Base-by-base conservation (phyloP, 2,888 invertebrate species). In the Agelastica alni region DNA sequence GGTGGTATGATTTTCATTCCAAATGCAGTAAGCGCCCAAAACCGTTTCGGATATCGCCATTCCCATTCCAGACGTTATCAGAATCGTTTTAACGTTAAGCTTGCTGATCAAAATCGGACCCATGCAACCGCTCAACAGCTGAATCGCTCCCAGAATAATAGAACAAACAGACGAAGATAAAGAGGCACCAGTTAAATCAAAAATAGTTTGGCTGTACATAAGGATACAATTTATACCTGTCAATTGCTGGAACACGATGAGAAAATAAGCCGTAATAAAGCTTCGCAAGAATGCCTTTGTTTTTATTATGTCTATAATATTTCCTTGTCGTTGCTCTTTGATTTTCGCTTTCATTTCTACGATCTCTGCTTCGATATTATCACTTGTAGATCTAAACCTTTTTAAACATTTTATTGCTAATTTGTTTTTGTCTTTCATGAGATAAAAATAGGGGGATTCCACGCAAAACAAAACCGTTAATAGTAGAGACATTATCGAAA, bases 241-340 rank as follows among this genome's bases (percentile, higher is more conserved):
- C 60, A 92, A 79, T 75, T 95, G 94, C 71, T 95, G 94, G 77
- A 92, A 88, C 59, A 84, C 77, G 37, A 91, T 87, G 52, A 93
- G 79, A 3, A 85, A 83, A 61, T 85, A 85, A 0, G 86, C 37
- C 41, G 88, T 84, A 61, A 90, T 81, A 68, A 93, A 82, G 0
- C 92, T 91, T 69, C 86, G 88, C 61, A 87, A 84, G 73, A 90
- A 86, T 17, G 86, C 82, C 52, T 84, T 83, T 9, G 43, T 28
- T 12, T 14, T 16, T 34, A 43, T 34, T 9, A 51, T 26, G 13
- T 51, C 49, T 13, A 22, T 5, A 10, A 49, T 32, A 10, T 12
- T 49, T 10, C 51, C 51, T 6, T 32, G 4, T 4, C 28, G 16
- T 2, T 42, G 17, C 4, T 51, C 44, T 18, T 47, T 39, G 7